phyloP scores from a whole-genome alignment of 1,140 invertebrate species.

The Hycleus cichorii region DNA sequence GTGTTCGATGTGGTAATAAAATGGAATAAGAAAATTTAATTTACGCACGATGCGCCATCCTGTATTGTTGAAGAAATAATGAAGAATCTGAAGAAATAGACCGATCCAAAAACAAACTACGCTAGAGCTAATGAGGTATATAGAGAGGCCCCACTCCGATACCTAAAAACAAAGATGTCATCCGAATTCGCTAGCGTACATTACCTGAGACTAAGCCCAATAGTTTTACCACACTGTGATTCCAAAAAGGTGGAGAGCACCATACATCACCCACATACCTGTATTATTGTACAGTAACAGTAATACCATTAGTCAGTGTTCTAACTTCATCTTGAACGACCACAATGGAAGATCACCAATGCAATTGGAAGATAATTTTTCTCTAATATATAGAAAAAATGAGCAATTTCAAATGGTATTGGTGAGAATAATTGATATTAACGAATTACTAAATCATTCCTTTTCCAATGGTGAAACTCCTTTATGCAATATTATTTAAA shows the following conservation, averaged over 20 bases:
- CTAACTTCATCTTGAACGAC: slow-evolving; percentile 15
- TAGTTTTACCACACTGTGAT: slow-evolving; percentile 27
- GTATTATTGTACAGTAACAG: slow-evolving; percentile 39
- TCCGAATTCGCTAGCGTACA: slow-evolving; percentile 32
- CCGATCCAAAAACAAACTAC: neutral
- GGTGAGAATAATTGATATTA: too few relatives aligned
- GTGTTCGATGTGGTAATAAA: neutral
- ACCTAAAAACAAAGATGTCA: slow-evolving; percentile 37
- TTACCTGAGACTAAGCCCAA: slow-evolving; percentile 35
- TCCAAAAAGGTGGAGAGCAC: slow-evolving; percentile 22
- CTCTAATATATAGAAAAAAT: too few relatives aligned
- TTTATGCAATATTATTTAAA: too few relatives aligned
- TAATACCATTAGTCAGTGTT: slow-evolving; percentile 36
- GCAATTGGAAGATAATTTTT: slow-evolving; percentile 4
- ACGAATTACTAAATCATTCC: too few relatives aligned
- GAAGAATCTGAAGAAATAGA: slow-evolving; percentile 2
- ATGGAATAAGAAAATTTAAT: neutral
- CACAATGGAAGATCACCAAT: slow-evolving; percentile 26
- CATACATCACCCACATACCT: slow-evolving; percentile 34
- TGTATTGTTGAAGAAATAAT: slow-evolving; percentile 16
- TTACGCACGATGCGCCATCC: neutral
- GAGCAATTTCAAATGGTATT: too few relatives aligned
- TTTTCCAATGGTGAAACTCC: too few relatives aligned
- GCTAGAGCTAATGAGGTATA: slow-evolving; percentile 18
- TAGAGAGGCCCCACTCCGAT: slow-evolving; percentile 33